Evolutionary conservation across 2,888 invertebrate species (phyloP), one percentile per base, ranked within the genome.

Genomic region (Timema podura): DNA sequence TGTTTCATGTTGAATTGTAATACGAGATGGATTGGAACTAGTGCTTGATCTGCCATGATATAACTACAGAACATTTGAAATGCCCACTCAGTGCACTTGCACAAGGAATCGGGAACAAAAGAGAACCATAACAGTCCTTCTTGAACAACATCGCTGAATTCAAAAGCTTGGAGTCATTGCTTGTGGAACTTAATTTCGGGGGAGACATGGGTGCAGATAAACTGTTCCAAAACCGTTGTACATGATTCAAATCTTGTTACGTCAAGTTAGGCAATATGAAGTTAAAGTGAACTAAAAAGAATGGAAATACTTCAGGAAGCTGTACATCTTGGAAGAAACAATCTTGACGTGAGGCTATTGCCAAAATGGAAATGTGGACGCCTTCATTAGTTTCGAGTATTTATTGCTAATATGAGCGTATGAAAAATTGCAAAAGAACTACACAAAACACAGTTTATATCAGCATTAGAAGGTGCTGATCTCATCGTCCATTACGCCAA

Each of bases 11-110:
- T 59, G 59, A 59, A 59, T 15, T 59, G 7, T 59, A 59, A 59
- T 16, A 59, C 59, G 2, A 59, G 59, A 59, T 59, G 8, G 59
- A 59, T 59, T 59, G 59, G 59, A 59, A 59, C 59, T 16, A 15
- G 59, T 30, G 30, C 16, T 9, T 59, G 16, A 10, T 59, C 59
- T 59, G 5, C 16, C 16, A 5, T 10, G 45, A 59, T 44, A 59
- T 10, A 59, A 59, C 6, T 59, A 44, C 59, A 59, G 59, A 59
- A 59, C 30, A 59, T 15, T 45, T 59, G 45, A 59, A 59, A 59
- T 5, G 30, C n/a, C 45, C 16, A 59, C 59, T 16, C 59, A 59
- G n/a, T n/a, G n/a, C n/a, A 59, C 13, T n/a, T n/a, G 59, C 16
- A 59, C 59, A 15, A 44, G 59, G 16, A 30, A 59, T 30, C 16